These are phyloP conservation scores for Lithobates pipiens DNA, from an alignment of 2,797 vertebrate genomes.

Conservation along the genomic window DNA sequence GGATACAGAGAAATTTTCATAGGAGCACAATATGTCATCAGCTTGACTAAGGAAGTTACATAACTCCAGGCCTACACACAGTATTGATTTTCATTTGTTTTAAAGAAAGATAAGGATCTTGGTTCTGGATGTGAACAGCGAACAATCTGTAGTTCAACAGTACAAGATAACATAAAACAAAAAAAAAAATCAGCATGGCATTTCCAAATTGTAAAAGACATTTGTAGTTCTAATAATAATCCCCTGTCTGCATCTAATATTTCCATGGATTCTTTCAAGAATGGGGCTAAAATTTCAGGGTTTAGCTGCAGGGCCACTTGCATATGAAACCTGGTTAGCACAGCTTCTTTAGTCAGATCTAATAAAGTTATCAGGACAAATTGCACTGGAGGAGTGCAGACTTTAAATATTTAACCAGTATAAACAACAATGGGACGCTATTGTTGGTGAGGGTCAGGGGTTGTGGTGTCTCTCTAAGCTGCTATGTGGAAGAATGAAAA, in stretches of 20 bases:
- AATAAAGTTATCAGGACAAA: not conserved
- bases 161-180: not conserved
- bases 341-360: not conserved
- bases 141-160: not conserved
- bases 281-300: not conserved
- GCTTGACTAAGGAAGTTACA: slow-evolving; percentile 26
- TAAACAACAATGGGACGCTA: not conserved
- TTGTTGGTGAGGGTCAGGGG: not conserved
- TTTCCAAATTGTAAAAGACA: no score
- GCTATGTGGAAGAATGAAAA: no score
- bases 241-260: no score
- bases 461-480: not conserved
- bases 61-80: not conserved
- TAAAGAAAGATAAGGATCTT: not conserved
- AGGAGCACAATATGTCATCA: slow-evolving; percentile 12
- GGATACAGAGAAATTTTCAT: slow-evolving; percentile 21
- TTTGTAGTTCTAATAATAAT: not conserved
- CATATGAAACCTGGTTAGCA: not conserved
- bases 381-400: not conserved
- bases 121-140: not conserved
- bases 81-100: slow-evolving; percentile 12
- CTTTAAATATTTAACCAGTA: not conserved
- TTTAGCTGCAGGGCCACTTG: not conserved
- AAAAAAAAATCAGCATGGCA: not conserved
- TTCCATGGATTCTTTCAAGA: not conserved